Conservation (phyloP, 2,888 invertebrate genomes). For the Timema cristinae region DNA sequence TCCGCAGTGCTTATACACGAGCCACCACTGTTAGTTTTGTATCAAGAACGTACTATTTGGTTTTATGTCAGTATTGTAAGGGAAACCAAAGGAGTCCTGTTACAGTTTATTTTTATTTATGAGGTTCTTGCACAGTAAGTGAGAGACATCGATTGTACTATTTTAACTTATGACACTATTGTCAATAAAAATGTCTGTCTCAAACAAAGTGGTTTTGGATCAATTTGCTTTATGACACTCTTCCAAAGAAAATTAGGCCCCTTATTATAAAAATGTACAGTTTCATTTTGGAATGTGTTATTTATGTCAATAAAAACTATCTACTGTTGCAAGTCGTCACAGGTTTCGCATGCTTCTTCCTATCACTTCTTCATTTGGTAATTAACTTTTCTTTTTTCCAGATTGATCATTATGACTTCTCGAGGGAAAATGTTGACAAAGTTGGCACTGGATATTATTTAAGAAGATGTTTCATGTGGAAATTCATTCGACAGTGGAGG, state of each 20-base stretch:
- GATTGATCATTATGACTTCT: conserved; percentile 4
- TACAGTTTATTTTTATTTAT: background rate
- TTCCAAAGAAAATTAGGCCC: background rate
- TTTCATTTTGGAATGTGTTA: conserved; percentile 3
- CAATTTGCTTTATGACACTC: background rate
- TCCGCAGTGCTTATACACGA: too few species aligned
- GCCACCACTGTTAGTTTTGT: conserved; percentile 1
- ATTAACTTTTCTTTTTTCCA: background rate
- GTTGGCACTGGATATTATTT: background rate
- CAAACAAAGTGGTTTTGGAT: conserved; percentile 5
- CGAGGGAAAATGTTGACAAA: conserved; percentile 2
- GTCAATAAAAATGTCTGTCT: background rate
- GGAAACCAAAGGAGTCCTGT: background rate
- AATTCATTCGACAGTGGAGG: conserved; percentile 3
- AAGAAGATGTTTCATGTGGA: conserved; percentile 7
- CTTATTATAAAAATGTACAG: background rate
- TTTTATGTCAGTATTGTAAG: background rate
- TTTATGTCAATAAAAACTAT: background rate
- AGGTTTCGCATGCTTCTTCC: conserved; percentile 1
- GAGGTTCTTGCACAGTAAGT: background rate
- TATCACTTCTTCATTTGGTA: background rate
- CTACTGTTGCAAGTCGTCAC: conserved; percentile 9
- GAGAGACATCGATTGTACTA: conserved; percentile 7
- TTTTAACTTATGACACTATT: conserved; percentile 6
- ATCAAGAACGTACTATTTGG: background rate